A percentile compares a stretch with the other conserved stretches of the same genome.
phyloP scores from a whole-genome alignment of 2,888 invertebrate species.

The Hipparchia sbordonii region DNA sequence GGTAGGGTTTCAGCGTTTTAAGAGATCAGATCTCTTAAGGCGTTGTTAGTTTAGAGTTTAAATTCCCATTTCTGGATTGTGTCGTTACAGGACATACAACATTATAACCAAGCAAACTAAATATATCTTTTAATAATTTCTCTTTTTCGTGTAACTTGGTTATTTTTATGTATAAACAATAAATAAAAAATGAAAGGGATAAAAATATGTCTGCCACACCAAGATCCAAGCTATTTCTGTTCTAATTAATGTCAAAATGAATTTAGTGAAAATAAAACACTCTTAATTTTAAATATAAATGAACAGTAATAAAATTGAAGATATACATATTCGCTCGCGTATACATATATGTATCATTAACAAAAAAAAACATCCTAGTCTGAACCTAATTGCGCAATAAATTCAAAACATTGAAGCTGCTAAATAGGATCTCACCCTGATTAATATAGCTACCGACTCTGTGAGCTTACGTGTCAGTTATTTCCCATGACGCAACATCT shows the following conservation, averaged over 20 bases:
- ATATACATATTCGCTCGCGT: background rate
- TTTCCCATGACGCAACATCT: constrained; percentile 20
- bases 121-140: background rate
- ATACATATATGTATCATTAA: no score
- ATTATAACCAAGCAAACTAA: no score
- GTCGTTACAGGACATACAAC: no score
- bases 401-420: background rate
- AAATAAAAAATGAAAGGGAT: no score
- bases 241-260: no score
- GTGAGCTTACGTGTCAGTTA: constrained; percentile 28
- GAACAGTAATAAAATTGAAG: background rate
- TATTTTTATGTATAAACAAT: background rate
- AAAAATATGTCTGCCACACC: no score
- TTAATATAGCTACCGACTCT: constrained; percentile 24
- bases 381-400: background rate
- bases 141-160: background rate
- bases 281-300: background rate
- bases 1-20: no score
- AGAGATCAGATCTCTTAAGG: no score
- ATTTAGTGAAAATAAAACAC: no score
- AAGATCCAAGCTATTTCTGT: no score
- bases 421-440: constrained; percentile 15
- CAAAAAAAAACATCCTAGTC: background rate
- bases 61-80: no score
- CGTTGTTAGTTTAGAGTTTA: no score